These are phyloP conservation scores for Sus scrofa DNA, from an alignment of 2,113 vertebrate species.

Conservation along the genomic window DNA sequence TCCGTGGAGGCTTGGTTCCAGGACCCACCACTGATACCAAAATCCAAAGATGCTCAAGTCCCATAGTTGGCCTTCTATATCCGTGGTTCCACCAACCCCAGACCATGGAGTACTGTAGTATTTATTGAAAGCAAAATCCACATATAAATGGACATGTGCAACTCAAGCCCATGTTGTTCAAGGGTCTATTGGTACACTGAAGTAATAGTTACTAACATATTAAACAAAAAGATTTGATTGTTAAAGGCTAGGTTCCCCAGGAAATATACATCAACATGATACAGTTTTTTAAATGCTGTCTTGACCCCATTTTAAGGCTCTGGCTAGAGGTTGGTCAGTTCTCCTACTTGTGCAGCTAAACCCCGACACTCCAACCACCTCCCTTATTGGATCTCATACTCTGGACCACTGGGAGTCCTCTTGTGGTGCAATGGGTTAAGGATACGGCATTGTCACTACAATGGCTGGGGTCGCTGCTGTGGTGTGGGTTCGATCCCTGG, in stretches of 20 bases:
- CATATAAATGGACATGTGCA: not conserved
- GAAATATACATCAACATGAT: not conserved
- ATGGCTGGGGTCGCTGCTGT: too few relatives aligned
- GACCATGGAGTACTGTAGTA: not conserved
- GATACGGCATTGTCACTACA: too few relatives aligned
- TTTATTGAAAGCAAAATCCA: not conserved
- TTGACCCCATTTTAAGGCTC: constrained; percentile 7
- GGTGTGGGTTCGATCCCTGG: too few relatives aligned
- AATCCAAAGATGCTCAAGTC: not conserved
- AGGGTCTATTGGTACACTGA: not conserved
- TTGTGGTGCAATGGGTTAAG: too few relatives aligned
- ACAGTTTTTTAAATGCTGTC: not conserved
- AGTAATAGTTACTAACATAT: not conserved
- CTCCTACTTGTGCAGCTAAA: not conserved
- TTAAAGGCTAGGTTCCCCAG: not conserved
- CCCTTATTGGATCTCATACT: not conserved
- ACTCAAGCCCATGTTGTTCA: not conserved
- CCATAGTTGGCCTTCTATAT: not conserved
- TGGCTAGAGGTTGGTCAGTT: not conserved
- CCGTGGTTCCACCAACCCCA: not conserved
- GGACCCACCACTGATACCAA: not conserved
- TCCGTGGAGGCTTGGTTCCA: not conserved
- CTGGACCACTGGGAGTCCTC: not conserved
- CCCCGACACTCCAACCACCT: not conserved
- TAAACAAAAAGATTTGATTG: not conserved